Percentiles rank a stretch among this genome's conserved stretches.
phyloP scores from a whole-genome alignment of 2,888 invertebrate species.

The Leptinotarsa juncta region DNA sequence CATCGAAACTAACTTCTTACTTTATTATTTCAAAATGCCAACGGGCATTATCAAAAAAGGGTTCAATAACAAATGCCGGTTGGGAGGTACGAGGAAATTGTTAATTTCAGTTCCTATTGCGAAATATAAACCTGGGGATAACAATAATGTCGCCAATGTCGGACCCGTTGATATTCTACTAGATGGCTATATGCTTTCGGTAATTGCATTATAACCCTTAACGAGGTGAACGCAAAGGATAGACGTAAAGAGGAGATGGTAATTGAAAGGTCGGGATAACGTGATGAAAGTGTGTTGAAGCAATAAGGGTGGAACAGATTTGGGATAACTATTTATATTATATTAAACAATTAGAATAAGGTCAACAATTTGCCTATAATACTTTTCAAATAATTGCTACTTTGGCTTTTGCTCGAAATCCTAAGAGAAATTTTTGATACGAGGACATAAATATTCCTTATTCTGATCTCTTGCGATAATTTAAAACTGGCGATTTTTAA shows the following conservation, averaged over 20 bases:
- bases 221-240: conserved; percentile 1
- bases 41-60: too few species aligned
- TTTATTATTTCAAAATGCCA: too few species aligned
- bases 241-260: neutral
- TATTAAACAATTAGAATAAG: neutral
- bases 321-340: neutral
- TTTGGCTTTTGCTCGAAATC: too few species aligned
- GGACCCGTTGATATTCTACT: neutral
- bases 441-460: too few species aligned
- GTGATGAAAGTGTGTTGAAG: neutral
- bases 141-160: neutral
- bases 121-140: neutral
- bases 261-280: neutral
- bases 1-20: too few species aligned
- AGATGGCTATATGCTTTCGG: conserved; percentile 1
- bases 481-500: too few species aligned
- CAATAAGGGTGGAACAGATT: neutral
- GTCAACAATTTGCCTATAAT: neutral
- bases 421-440: too few species aligned
- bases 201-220: neutral
- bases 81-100: neutral
- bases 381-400: too few species aligned
- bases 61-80: too few species aligned
- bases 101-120: neutral
- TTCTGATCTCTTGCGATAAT: too few species aligned